Base-by-base conservation (phyloP, 1,140 invertebrate genomes). In the Macrocentrus cingulum region DNA sequence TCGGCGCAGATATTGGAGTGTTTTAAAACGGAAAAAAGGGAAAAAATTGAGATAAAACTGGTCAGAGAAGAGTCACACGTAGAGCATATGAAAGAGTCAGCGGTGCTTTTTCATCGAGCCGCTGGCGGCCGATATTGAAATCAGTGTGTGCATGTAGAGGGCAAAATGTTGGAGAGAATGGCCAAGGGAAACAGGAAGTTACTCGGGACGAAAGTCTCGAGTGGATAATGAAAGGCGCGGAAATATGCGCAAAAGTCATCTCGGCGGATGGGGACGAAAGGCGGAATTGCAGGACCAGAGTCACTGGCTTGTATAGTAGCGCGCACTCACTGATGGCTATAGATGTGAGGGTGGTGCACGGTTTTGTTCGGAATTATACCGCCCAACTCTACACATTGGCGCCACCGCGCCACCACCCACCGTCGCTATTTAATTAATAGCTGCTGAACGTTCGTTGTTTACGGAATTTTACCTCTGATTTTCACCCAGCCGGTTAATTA, bases 341-440 rank as follows among this genome's bases (percentile, higher is more conserved):
- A n/a, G 41, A 51, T 39, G 15, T 5, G 9, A 46, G 29, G 52
- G 23, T 25, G 23, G 49, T 15, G 55, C 60, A 57, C 57, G 63
- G 60, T 66, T 68, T 66, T 60, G 65, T 63, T 66, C 62, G 54
- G 60, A 66, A 69, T 67, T 69, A 67, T 60, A 57, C 48, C 49
- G 41, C 59, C 60, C 44, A 41, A 57, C 51, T 50, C 55, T 52
- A 46, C 48, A 41, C 44, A 36, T 49, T 22, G 44, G 51, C 36
- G 39, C n/a, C n/a, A n/a, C n/a, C n/a, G n/a, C 55, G 49, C 58
- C 51, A 42, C 34, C 51, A 54, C 39, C 51, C 34, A 46, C 59
- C 45, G 15, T 32, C 25, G 34, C 53, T 56, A 64, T 68, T 68
- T 69, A 69, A 69, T 69, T 67, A 69, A 69, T 69, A 67, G 67